phyloP scores from a whole-genome alignment of 2,888 invertebrate genomes.

The Chaetogeoica ovagalla region DNA sequence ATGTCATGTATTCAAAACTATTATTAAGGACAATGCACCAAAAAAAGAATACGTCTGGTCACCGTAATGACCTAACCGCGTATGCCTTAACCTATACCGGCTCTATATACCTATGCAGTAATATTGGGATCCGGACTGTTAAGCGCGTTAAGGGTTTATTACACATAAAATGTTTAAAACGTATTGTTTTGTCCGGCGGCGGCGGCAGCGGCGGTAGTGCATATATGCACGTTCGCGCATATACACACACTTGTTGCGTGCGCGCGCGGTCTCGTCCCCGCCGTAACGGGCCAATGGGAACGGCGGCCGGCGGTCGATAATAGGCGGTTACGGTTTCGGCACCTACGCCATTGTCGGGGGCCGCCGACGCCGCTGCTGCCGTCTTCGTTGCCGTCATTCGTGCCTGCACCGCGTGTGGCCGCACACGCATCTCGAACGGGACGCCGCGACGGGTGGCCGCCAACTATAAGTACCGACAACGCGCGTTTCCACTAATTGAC shows the following conservation, averaged over 20 bases:
- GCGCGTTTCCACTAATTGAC: too few relatives aligned
- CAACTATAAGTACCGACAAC: too few relatives aligned
- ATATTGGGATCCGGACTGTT: too few relatives aligned
- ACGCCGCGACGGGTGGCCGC: background rate
- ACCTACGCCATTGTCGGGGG: slow-evolving; percentile 39
- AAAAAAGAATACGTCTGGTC: too few relatives aligned
- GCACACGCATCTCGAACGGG: slow-evolving; percentile 33
- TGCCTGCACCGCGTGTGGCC: slow-evolving; percentile 1
- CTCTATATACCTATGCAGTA: too few relatives aligned
- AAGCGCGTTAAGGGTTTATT: background rate
- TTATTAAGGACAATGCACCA: too few relatives aligned
- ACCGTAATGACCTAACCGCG: too few relatives aligned
- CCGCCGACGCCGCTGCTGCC: background rate
- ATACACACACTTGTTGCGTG: background rate
- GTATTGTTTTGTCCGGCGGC: background rate
- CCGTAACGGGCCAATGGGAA: slow-evolving; percentile 30
- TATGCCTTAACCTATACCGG: too few relatives aligned
- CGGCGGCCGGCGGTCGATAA: slow-evolving; percentile 42
- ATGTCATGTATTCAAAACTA: too few relatives aligned
- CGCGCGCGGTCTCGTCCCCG: background rate
- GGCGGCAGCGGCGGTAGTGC: background rate
- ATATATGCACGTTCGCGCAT: too few relatives aligned
- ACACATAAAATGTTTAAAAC: too few relatives aligned
- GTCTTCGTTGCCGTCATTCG: background rate
- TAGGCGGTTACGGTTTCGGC: slow-evolving; percentile 38